Percentiles rank a stretch among this genome's conserved stretches.
Conservation (phyloP, 1,140 invertebrate species). For the Pogonognathellus flavescens region DNA sequence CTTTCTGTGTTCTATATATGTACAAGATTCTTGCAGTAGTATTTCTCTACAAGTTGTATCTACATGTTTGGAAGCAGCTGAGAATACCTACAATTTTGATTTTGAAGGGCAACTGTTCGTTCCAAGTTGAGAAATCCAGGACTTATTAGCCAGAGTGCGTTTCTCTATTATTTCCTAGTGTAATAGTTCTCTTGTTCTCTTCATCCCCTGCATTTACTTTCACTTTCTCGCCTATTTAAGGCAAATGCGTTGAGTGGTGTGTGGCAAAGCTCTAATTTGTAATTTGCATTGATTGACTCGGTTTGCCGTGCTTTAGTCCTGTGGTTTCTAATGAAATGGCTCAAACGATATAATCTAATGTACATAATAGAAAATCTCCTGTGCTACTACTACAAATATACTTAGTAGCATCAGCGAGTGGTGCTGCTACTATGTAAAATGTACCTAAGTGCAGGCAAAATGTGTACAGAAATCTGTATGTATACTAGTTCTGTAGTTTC, state of each 20-base stretch:
- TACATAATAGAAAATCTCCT: constrained; percentile 6
- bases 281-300: constrained; percentile 61
- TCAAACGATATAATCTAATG: constrained; percentile 47
- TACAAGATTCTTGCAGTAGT: neutral
- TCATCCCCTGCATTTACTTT: neutral
- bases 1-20: no score
- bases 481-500: no score
- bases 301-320: neutral
- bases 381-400: no score
- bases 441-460: no score
- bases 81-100: neutral
- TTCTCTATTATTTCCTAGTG: constrained; percentile 8
- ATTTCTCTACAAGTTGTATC: no score
- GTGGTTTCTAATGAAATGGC: constrained; percentile 36
- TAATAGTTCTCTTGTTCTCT: neutral
- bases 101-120: no score
- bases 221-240: constrained; percentile 18
- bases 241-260: constrained; percentile 13
- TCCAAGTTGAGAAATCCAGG: no score
- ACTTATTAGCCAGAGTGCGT: constrained; percentile 49
- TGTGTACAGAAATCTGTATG: no score
- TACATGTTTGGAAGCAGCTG: neutral
- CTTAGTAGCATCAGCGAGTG: no score
- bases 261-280: constrained; percentile 49
- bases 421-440: no score